Evolutionary conservation across 2,888 invertebrate genomes (phyloP), one percentile per base, ranked within the genome.

Genomic region (Diploptera punctata): DNA sequence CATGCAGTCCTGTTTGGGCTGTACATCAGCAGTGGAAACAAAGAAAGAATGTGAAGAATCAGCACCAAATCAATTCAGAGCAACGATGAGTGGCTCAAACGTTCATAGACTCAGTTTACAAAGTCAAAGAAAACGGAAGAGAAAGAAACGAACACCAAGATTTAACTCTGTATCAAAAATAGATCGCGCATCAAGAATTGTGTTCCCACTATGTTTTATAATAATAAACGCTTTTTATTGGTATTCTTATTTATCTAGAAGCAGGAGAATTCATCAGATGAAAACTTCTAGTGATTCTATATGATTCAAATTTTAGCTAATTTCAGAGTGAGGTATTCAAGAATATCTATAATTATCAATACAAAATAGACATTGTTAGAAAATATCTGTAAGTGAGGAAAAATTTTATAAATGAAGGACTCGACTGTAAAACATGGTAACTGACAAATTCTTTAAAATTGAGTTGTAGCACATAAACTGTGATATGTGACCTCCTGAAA

Each of bases 121-220:
- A 54, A 76, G 78, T 75, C 67, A 43, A 65, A 33, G 24, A 24
- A 60, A 43, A 31, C 29, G 24, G 33, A 43, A 71, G 5, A 68
- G 72, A 75, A 84, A 84, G 77, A 84, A 83, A 78, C 81, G 86
- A 71, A 86, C 88, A 1, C 90, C 90, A 0, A 84, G 90, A 76
- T 91, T 90, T 78, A 93, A 93, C 82, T 93, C 93, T 29, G 93
- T 93, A 2, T 93, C 93, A 73, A 91, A 91, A 83, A 92, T 94
- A 76, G 94, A 94, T 83, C 86, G 90, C 21, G 89, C 89, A 19
- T 91, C 92, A 9, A 83, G 94, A 52, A 85, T 93, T 49, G 87
- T 92, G 31, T 94, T 94, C 80, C 94, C 94, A 0, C 78, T 93
- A 68, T 86, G 90, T 57, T 94, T 94, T 82, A 80, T 91, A 3